A percentile compares a stretch with the other conserved stretches of the same genome.
Evolutionary conservation across 2,113 vertebrate genomes (phyloP).

Genomic region (Scophthalmus maximus): DNA sequence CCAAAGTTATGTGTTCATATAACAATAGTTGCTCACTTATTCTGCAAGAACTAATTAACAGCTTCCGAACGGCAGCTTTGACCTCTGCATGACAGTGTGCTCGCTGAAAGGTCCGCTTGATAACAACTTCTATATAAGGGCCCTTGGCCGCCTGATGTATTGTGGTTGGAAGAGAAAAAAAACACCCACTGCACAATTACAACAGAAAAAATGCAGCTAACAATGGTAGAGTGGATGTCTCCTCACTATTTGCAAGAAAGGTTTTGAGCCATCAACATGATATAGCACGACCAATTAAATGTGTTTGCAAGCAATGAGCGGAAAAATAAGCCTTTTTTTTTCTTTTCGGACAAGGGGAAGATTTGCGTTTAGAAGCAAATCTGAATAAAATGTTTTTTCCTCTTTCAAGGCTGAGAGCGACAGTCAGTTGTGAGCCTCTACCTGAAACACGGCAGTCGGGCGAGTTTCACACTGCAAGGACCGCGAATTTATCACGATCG

Average conservation of each 20-base stretch:
- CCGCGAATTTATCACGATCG: conserved; percentile 17
- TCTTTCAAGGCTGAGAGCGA: neutral
- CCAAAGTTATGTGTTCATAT: conserved; percentile 1
- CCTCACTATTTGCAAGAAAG: conserved; percentile 51
- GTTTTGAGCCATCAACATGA: conserved; percentile 61
- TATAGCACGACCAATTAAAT: conserved; percentile 81
- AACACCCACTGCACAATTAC: conserved; percentile 21
- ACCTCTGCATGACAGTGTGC: conserved; percentile 27
- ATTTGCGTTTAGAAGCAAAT: no score
- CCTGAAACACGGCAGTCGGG: neutral
- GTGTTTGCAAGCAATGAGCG: conserved; percentile 71
- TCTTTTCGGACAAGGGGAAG: conserved; percentile 18
- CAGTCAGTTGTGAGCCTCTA: conserved; percentile 18
- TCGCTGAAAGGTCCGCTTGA: conserved; percentile 21
- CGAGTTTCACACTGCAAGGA: neutral
- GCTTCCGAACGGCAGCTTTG: conserved; percentile 19
- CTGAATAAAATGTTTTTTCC: no score
- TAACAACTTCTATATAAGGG: conserved; percentile 37
- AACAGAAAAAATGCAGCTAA: conserved; percentile 43
- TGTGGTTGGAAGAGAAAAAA: conserved; percentile 9
- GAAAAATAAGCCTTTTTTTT: conserved; percentile 47
- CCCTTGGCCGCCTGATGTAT: conserved; percentile 9
- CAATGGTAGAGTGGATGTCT: conserved; percentile 33
- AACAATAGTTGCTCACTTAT: conserved; percentile 7
- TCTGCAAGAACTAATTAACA: conserved; percentile 45